A percentile compares a stretch with the other conserved stretches of the same genome.
Evolutionary conservation across 53 echinoderm and acorn worm genomes (phyloP).

Genomic region (Echinometra lucunter): DNA sequence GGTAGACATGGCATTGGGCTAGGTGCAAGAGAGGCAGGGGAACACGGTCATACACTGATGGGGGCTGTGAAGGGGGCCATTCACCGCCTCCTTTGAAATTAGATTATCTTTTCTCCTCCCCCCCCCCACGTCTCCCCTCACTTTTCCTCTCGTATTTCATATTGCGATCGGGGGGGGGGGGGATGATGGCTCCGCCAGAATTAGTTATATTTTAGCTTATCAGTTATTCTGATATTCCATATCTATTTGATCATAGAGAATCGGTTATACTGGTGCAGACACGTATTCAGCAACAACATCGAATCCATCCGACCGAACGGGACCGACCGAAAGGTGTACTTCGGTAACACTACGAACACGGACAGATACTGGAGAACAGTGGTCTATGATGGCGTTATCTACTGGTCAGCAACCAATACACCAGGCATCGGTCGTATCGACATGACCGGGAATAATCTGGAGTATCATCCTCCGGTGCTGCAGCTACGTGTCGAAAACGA

Average conservation of each 20-base stretch:
- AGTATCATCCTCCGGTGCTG: neutral
- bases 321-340: neutral
- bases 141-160: no score
- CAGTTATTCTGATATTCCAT: no score
- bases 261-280: slow-evolving; percentile 2
- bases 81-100: no score
- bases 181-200: no score
- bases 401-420: neutral
- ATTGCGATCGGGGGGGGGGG: no score
- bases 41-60: no score
- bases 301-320: slow-evolving; percentile 4
- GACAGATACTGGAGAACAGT: neutral
- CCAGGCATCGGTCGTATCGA: neutral
- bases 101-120: no score
- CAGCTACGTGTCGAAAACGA: neutral
- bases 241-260: neutral
- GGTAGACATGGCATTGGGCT: no score
- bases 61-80: no score
- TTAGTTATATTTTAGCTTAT: no score
- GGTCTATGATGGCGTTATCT: neutral
- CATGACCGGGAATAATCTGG: neutral
- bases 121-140: no score
- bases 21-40: no score
- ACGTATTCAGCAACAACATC: neutral
- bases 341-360: neutral